Conservation (phyloP, 2,113 vertebrate genomes). For the Rhabdomys dilectus region DNA sequence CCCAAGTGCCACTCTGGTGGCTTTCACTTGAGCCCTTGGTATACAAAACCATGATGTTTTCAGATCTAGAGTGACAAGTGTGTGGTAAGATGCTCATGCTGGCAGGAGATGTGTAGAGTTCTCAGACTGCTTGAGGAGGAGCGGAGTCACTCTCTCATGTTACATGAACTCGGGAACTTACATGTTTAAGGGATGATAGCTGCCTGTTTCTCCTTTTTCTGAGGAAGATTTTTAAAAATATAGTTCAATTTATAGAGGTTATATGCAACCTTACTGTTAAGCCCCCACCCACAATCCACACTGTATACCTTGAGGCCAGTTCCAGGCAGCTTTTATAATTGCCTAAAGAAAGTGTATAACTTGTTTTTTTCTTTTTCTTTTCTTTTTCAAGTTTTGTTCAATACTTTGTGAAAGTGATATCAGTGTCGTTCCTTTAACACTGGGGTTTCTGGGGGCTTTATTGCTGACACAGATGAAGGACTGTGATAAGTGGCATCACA, state of each 20-base stretch:
- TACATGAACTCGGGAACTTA: not conserved
- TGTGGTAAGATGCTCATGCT: not conserved
- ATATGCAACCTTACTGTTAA: not conserved
- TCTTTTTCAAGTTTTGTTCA: conserved; percentile 31
- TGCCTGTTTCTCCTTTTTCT: conserved; percentile 1
- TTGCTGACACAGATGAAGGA: not conserved
- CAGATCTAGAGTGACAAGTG: not conserved
- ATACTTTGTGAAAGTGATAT: not conserved
- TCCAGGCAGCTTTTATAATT: conserved; percentile 53
- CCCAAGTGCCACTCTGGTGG: not conserved
- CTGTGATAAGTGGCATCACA: conserved; percentile 51
- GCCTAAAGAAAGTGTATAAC: not conserved
- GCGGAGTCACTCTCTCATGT: not conserved
- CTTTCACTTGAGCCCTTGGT: not conserved
- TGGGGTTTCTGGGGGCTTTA: conserved; percentile 39
- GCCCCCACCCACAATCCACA: not conserved
- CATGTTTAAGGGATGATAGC: not conserved
- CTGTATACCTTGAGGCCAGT: not conserved
- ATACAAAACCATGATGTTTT: not conserved
- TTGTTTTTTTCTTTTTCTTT: not conserved
- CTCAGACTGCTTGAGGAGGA: not conserved
- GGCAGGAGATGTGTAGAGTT: not conserved
- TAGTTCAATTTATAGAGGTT: conserved; percentile 30
- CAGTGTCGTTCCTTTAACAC: conserved; percentile 8
- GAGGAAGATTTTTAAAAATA: not conserved